Percentiles rank a stretch among this genome's conserved stretches.
Conservation (phyloP, 2,888 invertebrate genomes). For the Melanostoma mellinum region DNA sequence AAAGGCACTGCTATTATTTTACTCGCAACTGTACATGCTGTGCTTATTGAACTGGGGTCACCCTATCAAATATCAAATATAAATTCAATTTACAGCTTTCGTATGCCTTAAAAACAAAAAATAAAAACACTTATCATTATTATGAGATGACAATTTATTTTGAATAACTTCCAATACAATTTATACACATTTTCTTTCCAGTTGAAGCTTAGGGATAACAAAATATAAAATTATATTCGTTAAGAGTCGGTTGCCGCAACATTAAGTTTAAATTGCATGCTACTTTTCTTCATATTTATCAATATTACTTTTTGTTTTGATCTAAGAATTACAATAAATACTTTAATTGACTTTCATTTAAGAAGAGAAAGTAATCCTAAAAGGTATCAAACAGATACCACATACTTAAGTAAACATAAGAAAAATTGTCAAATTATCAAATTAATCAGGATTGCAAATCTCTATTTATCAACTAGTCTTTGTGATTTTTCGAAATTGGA, state of each 20-base stretch:
- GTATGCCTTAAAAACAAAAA: no score
- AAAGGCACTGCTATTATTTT: no score
- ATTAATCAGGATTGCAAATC: slow-evolving; percentile 22
- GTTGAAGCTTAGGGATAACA: slow-evolving; percentile 18
- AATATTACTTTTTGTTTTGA: not conserved
- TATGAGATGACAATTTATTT: slow-evolving; percentile 30
- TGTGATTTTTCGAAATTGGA: slow-evolving; percentile 49
- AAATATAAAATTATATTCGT: slow-evolving; percentile 11
- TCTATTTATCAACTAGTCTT: slow-evolving; percentile 49
- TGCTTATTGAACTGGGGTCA: no score
- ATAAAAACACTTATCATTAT: no score
- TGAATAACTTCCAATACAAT: slow-evolving; percentile 29
- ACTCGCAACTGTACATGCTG: no score
- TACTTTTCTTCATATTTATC: no score
- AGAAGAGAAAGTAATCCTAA: slow-evolving; percentile 22
- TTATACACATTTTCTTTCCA: slow-evolving; percentile 28
- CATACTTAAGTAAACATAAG: slow-evolving; percentile 28
- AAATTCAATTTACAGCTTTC: no score
- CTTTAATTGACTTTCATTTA: slow-evolving; percentile 36
- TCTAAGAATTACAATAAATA: slow-evolving; percentile 29
- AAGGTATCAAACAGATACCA: slow-evolving; percentile 7
- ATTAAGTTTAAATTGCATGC: slow-evolving; percentile 16
- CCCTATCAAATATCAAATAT: no score
- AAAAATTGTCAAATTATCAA: slow-evolving; percentile 25
- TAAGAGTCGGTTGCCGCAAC: not conserved